These are phyloP conservation scores for Lagopus muta DNA, from an alignment of 2,113 vertebrate genomes.

Conservation along the genomic window DNA sequence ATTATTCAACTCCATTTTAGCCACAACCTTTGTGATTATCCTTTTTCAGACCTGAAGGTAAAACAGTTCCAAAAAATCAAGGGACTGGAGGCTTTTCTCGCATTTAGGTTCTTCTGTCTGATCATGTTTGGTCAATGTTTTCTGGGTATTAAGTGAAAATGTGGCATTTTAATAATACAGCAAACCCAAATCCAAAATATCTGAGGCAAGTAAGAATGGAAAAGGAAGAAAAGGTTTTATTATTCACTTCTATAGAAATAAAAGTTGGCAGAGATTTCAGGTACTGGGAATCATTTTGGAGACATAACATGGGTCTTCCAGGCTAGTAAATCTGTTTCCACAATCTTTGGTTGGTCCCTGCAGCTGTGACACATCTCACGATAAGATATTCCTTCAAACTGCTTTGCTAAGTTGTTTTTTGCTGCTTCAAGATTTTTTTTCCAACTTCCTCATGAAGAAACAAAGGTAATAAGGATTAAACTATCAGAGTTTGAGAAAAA, in stretches of 20 bases:
- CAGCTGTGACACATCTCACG: background rate
- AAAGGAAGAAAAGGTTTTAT: background rate
- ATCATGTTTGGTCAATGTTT: background rate
- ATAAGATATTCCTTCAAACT: background rate
- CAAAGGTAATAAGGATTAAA: background rate
- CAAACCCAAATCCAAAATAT: background rate
- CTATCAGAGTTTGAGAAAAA: background rate
- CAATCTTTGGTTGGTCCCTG: background rate
- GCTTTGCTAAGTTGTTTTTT: background rate
- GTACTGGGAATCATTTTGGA: background rate
- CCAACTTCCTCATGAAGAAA: background rate
- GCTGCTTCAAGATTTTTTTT: background rate
- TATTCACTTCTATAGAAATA: background rate
- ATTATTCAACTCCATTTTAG: background rate
- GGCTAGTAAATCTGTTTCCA: background rate
- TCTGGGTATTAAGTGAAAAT: background rate
- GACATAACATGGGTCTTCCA: background rate
- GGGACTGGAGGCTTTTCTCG: background rate
- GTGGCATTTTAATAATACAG: background rate
- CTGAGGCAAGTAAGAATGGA: background rate
- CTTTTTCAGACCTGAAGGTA: background rate
- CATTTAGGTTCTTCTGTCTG: background rate
- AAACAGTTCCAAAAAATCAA: background rate
- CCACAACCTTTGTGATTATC: background rate
- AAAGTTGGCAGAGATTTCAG: background rate